Evolutionary conservation across 2,113 vertebrate species (phyloP), one percentile per base, ranked within the genome.

Genomic region (Chaenogobius annularis): DNA sequence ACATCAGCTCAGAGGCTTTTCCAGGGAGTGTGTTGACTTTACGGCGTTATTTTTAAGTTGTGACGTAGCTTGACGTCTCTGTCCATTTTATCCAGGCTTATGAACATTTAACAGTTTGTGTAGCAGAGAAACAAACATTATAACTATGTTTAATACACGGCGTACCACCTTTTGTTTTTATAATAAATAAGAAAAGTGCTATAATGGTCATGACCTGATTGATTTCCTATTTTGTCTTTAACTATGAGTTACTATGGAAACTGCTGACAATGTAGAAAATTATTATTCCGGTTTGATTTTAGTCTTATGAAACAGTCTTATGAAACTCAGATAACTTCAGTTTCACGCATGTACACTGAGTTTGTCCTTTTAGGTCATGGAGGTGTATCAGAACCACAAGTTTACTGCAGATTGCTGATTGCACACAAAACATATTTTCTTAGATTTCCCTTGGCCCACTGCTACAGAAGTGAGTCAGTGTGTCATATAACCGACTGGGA

Each of bases 401-500:
- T 20, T 9, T 58, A 59, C 50, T 48, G 22, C 44, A 13, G 15
- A 35, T 48, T 26, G 43, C n/a, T 17, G 72, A 40, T 43, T 22
- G 58, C 44, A 59, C 66, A 71, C 17, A 55, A 46, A 68, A 65
- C 10, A 63, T 37, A 44, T 71, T 75, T 75, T 82, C 67, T 66
- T 40, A 46, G 14, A 62, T 82, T 64, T 75, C 62, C 61, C 58
- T 31, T 46, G 40, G 69, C 47, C 43, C 55, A 20, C 66, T 73
- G 75, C 72, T 86, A 72, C 68, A 37, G 65, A 54, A 69, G 63
- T 55, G 76, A 72, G 55, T 62, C 65, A 13, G 70, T 68, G 73
- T 81, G 70, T 83, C 87, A 87, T 54, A 68, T 17, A 74, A 80
- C 80, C 48, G 68, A 72, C 59, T 72, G 84, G 86, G 86, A 89